Conservation (phyloP, 2,888 invertebrate genomes). For the Tethea ocularis region DNA sequence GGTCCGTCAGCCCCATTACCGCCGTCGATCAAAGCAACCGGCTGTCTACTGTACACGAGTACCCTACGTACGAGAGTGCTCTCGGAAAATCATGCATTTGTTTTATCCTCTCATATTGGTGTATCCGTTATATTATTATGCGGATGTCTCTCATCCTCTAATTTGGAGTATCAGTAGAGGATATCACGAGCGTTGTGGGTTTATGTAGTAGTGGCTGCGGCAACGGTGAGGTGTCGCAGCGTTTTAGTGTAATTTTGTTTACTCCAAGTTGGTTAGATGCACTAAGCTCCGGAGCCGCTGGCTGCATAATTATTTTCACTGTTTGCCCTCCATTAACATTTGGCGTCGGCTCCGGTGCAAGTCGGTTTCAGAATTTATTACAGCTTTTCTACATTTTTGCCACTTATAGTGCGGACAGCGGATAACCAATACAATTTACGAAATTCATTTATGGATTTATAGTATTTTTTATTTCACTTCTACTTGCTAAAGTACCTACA, state of each 20-base stretch:
- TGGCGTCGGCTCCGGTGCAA: slow-evolving; percentile 38
- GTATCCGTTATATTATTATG: slow-evolving; percentile 28
- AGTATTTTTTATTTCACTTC: background rate
- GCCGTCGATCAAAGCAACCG: slow-evolving; percentile 70
- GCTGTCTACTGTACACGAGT: slow-evolving; percentile 52
- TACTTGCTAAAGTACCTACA: background rate
- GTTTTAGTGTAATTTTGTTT: slow-evolving; percentile 39
- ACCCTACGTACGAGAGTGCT: slow-evolving; percentile 50
- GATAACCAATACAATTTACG: slow-evolving; percentile 40
- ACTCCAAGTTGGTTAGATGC: slow-evolving; percentile 33
- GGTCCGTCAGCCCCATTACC: slow-evolving; percentile 63
- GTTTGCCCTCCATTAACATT: slow-evolving; percentile 57
- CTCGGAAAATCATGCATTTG: slow-evolving; percentile 60
- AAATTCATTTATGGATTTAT: slow-evolving; percentile 25
- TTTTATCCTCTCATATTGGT: slow-evolving; percentile 41
- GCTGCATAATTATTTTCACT: slow-evolving; percentile 61
- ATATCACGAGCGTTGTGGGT: slow-evolving; percentile 1
- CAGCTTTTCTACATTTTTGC: slow-evolving; percentile 36
- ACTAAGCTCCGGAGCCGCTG: slow-evolving; percentile 29
- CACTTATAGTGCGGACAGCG: slow-evolving; percentile 26
- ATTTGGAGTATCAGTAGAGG: slow-evolving; percentile 31
- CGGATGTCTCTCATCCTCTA: slow-evolving; percentile 18
- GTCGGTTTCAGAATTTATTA: slow-evolving; percentile 35
- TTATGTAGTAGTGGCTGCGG: background rate
- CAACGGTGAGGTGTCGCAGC: slow-evolving; percentile 17